Evolutionary conservation across 2,888 invertebrate genomes (phyloP).

Genomic region (Lacanobia wlatinum): DNA sequence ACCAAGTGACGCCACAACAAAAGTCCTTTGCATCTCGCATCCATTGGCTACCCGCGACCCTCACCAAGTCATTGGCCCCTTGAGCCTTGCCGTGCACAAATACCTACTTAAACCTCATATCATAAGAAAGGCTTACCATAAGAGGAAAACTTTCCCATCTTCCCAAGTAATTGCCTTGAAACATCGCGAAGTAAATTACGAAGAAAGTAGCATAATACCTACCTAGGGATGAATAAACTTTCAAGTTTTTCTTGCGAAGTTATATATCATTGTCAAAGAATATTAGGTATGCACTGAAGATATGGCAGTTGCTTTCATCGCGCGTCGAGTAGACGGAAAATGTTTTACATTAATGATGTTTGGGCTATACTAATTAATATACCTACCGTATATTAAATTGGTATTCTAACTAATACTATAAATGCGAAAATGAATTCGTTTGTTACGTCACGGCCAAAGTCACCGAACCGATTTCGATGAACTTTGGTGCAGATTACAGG

Average conservation of each 20-base stretch:
- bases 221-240: conserved; percentile 10
- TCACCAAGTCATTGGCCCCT: too few relatives aligned
- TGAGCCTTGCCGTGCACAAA: neutral
- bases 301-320: neutral
- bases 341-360: neutral
- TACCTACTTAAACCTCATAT: neutral
- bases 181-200: conserved; percentile 31
- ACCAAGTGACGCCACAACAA: too few relatives aligned
- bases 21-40: too few relatives aligned
- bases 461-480: too few relatives aligned
- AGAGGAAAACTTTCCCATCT: conserved; percentile 9
- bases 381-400: too few relatives aligned
- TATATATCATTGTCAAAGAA: conserved; percentile 31
- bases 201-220: conserved; percentile 21
- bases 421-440: too few relatives aligned
- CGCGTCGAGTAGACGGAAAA: neutral
- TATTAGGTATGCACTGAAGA: neutral
- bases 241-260: conserved; percentile 24
- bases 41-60: too few relatives aligned
- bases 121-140: neutral
- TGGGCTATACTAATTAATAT: too few relatives aligned
- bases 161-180: conserved; percentile 2
- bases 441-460: too few relatives aligned
- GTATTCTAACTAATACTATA: too few relatives aligned
- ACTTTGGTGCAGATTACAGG: too few relatives aligned